phyloP scores from a whole-genome alignment of 2,113 vertebrate genomes.

The Noctilio leporinus region DNA sequence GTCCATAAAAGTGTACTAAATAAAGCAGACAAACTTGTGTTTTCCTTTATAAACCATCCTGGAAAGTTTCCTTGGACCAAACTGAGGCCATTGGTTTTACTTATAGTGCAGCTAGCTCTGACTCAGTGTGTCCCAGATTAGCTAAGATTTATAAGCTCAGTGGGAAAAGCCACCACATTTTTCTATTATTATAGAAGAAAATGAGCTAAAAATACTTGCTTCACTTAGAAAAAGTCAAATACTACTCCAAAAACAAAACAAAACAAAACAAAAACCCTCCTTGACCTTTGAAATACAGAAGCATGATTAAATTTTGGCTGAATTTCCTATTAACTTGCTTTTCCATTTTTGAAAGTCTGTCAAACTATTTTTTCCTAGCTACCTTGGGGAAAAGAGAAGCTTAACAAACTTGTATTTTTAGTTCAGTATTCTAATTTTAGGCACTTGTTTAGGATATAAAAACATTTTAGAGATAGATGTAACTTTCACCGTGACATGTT shows the following conservation, averaged over 20 bases:
- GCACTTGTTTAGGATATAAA: slow-evolving; percentile 60
- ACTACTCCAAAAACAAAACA: slow-evolving; percentile 62
- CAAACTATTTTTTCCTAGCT: slow-evolving; percentile 65
- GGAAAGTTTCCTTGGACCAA: background rate
- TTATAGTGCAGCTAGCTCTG: background rate
- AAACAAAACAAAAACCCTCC: slow-evolving; percentile 67
- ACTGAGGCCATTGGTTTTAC: background rate
- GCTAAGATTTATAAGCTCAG: slow-evolving; percentile 54
- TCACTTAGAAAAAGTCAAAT: slow-evolving; percentile 64
- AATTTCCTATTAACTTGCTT: slow-evolving; percentile 60
- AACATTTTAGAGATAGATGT: slow-evolving; percentile 54
- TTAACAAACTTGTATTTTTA: slow-evolving; percentile 68
- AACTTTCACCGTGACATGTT: slow-evolving; percentile 60
- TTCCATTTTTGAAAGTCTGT: slow-evolving; percentile 61
- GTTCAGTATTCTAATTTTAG: slow-evolving; percentile 66
- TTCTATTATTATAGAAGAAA: slow-evolving; percentile 69
- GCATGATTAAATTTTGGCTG: slow-evolving; percentile 65
- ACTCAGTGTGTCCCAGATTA: slow-evolving; percentile 34
- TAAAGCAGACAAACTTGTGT: background rate
- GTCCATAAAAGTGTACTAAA: background rate
- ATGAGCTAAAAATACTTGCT: slow-evolving; percentile 64
- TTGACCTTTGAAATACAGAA: slow-evolving; percentile 70
- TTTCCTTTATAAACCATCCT: background rate
- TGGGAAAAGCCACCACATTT: slow-evolving; percentile 61
- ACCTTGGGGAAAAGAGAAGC: slow-evolving; percentile 70